Percentiles rank a stretch among this genome's conserved stretches.
Conservation (phyloP, 2,888 invertebrate genomes). For the Tortricodes alternella region DNA sequence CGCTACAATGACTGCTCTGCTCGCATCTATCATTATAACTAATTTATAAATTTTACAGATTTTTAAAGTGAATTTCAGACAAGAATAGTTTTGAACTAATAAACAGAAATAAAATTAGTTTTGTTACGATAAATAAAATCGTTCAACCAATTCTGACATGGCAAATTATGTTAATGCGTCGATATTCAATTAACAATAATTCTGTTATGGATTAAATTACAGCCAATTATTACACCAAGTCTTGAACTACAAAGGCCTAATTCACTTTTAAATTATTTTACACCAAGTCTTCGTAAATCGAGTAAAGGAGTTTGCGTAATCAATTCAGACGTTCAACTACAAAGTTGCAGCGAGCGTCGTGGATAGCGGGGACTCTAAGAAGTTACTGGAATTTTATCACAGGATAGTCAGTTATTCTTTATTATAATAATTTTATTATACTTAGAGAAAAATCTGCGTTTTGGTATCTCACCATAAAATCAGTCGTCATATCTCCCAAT, state of each 20-base stretch:
- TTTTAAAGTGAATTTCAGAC: too few relatives aligned
- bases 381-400: conserved; percentile 1
- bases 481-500: too few relatives aligned
- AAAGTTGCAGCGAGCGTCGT: conserved; percentile 30
- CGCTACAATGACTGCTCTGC: too few relatives aligned
- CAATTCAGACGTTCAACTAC: conserved; percentile 34
- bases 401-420: neutral
- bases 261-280: conserved; percentile 15
- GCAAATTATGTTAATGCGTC: conserved; percentile 4
- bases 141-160: neutral
- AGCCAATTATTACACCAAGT: conserved; percentile 9
- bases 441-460: neutral
- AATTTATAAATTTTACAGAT: too few relatives aligned
- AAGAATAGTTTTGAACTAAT: too few relatives aligned
- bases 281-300: conserved; percentile 31
- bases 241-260: neutral
- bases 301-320: conserved; percentile 35
- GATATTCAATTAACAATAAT: conserved; percentile 13
- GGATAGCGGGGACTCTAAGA: conserved; percentile 16
- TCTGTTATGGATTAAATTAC: conserved; percentile 13
- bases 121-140: neutral
- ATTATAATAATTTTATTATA: too few relatives aligned
- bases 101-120: too few relatives aligned
- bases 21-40: too few relatives aligned
- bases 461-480: too few relatives aligned